Conservation (phyloP, 2,113 vertebrate species). For the Micromys minutus region DNA sequence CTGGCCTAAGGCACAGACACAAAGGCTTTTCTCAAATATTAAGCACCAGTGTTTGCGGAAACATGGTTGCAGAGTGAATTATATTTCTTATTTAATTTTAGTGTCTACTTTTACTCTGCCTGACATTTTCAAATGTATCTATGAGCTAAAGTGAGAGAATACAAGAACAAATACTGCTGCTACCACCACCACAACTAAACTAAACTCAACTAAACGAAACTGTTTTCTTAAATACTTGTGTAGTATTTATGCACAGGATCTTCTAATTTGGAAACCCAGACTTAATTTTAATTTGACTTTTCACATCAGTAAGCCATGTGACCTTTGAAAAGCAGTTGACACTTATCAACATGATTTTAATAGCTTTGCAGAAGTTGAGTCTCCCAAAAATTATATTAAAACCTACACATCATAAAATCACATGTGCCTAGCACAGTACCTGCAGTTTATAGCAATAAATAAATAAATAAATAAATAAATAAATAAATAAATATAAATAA, state of each 20-base stretch:
- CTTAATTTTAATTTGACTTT: background rate
- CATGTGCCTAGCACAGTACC: background rate
- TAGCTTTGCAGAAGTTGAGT: background rate
- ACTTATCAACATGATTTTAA: background rate
- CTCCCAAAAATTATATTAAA: background rate
- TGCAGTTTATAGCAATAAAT: background rate
- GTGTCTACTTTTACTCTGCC: background rate
- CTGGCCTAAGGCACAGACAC: background rate
- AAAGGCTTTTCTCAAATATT: background rate
- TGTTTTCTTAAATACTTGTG: background rate
- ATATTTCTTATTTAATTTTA: background rate
- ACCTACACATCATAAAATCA: background rate
- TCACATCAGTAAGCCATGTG: background rate
- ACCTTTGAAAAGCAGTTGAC: background rate
- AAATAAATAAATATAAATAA: no score
- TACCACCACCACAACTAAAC: no score
- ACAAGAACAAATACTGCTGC: no score
- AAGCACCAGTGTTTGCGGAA: background rate
- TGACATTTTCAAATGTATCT: background rate
- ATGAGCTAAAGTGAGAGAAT: background rate
- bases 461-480: no score
- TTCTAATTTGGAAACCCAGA: background rate
- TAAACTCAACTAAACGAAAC: background rate
- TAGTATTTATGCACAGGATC: background rate
- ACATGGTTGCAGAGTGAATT: accelerated